A percentile compares a stretch with the other conserved stretches of the same genome.
Evolutionary conservation across 2,888 invertebrate genomes (phyloP).

Genomic region (Torymus aiolomorphi): DNA sequence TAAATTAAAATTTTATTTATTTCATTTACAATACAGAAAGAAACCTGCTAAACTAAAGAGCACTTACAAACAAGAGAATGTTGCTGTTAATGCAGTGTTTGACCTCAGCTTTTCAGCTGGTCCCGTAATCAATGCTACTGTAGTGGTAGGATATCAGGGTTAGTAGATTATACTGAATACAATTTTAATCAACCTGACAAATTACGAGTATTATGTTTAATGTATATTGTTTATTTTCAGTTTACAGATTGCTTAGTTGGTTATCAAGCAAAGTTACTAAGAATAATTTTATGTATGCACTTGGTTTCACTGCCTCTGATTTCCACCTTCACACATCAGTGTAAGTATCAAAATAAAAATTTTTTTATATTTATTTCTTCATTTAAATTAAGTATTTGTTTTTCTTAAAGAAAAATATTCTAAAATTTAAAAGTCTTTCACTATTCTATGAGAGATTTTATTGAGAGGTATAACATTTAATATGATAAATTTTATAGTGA

Average conservation of each 20-base stretch:
- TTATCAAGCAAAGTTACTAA: slow-evolving; percentile 90
- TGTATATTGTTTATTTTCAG: slow-evolving; percentile 9
- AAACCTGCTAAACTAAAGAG: slow-evolving; percentile 94
- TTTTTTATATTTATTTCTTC: slow-evolving; percentile 86
- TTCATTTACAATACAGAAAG: slow-evolving; percentile 79
- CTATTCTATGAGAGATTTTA: no score
- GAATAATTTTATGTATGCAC: slow-evolving; percentile 95
- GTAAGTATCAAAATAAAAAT: slow-evolving; percentile 78
- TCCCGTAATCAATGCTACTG: slow-evolving; percentile 88
- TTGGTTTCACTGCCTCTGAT: slow-evolving; percentile 93
- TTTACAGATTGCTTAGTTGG: slow-evolving; percentile 92
- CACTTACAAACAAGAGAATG: slow-evolving; percentile 88
- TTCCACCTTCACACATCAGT: slow-evolving; percentile 97
- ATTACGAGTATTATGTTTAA: background rate
- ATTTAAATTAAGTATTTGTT: no score
- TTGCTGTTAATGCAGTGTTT: slow-evolving; percentile 89
- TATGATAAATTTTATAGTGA: no score
- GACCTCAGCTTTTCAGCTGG: slow-evolving; percentile 90
- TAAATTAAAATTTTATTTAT: slow-evolving; percentile 57
- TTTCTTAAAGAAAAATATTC: no score
- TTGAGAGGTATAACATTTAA: no score
- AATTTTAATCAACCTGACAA: background rate
- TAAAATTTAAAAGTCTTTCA: no score
- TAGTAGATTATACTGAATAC: slow-evolving; percentile 24
- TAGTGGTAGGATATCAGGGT: slow-evolving; percentile 91